Percentiles rank a stretch among this genome's conserved stretches.
Conservation (phyloP, 53 echinoderm and acorn worm species). For the Paelopatides confundens region DNA sequence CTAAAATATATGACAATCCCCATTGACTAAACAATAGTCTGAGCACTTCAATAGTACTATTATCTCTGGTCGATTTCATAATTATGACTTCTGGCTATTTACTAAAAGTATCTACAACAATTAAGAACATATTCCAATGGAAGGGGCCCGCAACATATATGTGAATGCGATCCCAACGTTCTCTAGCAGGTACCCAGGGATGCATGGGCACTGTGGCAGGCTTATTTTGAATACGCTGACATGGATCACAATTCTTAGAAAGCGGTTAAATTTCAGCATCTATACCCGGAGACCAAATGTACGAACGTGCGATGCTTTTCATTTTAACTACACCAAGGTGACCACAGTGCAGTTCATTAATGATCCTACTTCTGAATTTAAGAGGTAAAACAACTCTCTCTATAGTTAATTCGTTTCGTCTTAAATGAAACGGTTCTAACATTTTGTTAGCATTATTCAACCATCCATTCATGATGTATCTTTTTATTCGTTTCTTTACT, state of each 20-base stretch:
- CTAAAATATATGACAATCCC: conserved; percentile 57
- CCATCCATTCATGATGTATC: conserved; percentile 45
- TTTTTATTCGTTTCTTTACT: conserved; percentile 14
- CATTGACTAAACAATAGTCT: conserved; percentile 51
- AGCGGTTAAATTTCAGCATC: conserved; percentile 62
- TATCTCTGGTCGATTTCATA: too few relatives aligned
- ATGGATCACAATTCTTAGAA: conserved; percentile 39
- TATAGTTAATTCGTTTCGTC: conserved; percentile 37
- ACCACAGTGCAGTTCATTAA: conserved; percentile 31
- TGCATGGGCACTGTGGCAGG: conserved; percentile 48
- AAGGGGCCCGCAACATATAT: conserved; percentile 57
- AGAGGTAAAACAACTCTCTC: conserved; percentile 46
- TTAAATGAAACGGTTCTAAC: conserved; percentile 17
- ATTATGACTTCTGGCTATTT: conserved; percentile 68
- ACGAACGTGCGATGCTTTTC: conserved; percentile 45
- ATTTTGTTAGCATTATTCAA: not conserved
- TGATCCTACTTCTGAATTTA: not conserved
- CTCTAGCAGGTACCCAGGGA: conserved; percentile 60
- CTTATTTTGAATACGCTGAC: not conserved
- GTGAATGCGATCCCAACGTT: conserved; percentile 49
- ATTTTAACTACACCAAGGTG: conserved; percentile 62
- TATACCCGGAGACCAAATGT: conserved; percentile 60
- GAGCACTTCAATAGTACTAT: conserved; percentile 20
- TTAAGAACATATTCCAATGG: conserved; percentile 43
- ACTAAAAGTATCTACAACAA: conserved; percentile 49